Evolutionary conservation across 2,113 vertebrate species (phyloP), one percentile per base, ranked within the genome.

Genomic region (Petroica traversi): DNA sequence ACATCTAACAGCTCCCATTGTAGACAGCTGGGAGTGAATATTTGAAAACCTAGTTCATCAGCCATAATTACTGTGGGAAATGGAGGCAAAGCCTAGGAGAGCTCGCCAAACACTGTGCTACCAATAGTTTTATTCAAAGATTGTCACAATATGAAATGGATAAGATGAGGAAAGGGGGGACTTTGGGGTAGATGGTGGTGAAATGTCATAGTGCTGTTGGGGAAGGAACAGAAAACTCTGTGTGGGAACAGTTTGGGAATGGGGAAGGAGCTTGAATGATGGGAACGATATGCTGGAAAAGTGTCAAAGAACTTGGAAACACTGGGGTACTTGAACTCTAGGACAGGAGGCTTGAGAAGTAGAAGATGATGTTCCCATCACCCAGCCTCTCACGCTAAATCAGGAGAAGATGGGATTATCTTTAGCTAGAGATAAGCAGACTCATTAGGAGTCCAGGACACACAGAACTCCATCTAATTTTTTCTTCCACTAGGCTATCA

Each of bases 271-370:
- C 46, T 77, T 67, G 59, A 74, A 90, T 59, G 88, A 80, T n/a
- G 63, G 38, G 41, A 96, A 55, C 0, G 1, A 88, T 5, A 6
- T 59, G 34, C 80, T 94, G 55, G 78, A 94, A 80, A 83, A 90
- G 6, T 14, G 33, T 85, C 90, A 88, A 82, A 89, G 89, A 96
- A 88, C 34, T 80, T 76, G 49, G 58, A 82, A 93, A 16, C 54
- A 52, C 41, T 68, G 57, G 18, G 88, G 88, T 96, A 41, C 74
- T 92, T 94, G 92, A 93, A 94, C 90, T 96, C 58, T 62, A 69
- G 94, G 85, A 92, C 85, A 95, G 85, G 24, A 95, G 55, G 20
- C 49, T 29, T 90, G 88, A 92, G 71, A 88, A 92, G 36, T 14
- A 59, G 34, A 88, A 49, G 36, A 90, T 68, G 68, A 31, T n/a